These are phyloP conservation scores for Andrena flavipes DNA, from an alignment of 2,888 invertebrate genomes.

Conservation along the genomic window DNA sequence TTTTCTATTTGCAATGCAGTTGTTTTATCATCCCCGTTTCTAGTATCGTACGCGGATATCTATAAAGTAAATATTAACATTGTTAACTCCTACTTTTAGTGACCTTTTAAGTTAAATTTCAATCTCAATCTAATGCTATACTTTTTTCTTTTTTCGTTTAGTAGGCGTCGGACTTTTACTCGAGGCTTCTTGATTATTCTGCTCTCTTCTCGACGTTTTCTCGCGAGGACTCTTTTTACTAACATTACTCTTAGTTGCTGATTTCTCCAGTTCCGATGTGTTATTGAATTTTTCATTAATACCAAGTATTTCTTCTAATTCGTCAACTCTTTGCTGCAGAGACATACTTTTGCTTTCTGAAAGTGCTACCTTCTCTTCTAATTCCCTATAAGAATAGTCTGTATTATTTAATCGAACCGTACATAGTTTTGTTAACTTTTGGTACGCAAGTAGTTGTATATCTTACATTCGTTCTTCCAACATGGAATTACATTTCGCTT, in stretches of 20 bases:
- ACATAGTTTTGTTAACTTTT: neutral
- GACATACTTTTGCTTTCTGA: constrained; percentile 37
- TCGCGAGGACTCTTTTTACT: neutral
- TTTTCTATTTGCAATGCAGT: neutral
- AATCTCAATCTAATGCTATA: neutral
- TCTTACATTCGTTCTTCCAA: constrained; percentile 43
- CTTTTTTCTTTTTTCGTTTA: constrained; percentile 26
- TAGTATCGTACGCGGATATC: neutral
- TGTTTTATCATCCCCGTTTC: neutral
- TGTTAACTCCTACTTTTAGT: neutral
- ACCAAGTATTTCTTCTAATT: constrained; percentile 49
- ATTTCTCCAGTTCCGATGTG: neutral
- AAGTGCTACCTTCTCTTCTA: constrained; percentile 28
- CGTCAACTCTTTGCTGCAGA: constrained; percentile 35
- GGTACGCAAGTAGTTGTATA: neutral
- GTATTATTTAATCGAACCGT: neutral
- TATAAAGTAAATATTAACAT: constrained; percentile 20
- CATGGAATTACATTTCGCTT: constrained; percentile 1
- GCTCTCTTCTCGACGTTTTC: neutral
- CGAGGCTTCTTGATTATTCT: neutral
- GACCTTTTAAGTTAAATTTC: neutral
- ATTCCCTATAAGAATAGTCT: constrained; percentile 31
- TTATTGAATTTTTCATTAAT: constrained; percentile 6
- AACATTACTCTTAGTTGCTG: neutral
- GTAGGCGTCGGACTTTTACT: neutral